phyloP scores from a whole-genome alignment of 1,140 invertebrate genomes.

The Musca vetustissima region DNA sequence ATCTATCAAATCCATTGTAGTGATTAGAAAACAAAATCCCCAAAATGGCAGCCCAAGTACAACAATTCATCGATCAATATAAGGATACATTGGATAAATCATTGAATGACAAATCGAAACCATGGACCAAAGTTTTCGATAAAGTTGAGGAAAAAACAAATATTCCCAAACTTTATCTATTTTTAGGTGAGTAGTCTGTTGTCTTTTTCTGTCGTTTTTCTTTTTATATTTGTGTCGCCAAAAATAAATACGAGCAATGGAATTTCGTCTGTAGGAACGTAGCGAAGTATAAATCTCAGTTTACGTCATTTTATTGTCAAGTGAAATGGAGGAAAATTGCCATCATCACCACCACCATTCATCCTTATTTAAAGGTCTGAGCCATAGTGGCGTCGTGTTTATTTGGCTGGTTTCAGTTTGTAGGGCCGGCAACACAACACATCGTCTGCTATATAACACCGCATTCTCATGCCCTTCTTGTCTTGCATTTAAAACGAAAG shows the following conservation, averaged over 20 bases:
- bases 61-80: conserved; percentile 22
- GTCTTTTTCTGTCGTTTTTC: background rate
- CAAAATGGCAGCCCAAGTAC: conserved; percentile 23
- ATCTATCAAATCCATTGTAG: too few relatives aligned
- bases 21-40: background rate
- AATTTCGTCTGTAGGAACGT: background rate
- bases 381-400: too few relatives aligned
- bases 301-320: conserved; percentile 15
- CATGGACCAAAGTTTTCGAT: conserved; percentile 27
- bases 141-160: conserved; percentile 27
- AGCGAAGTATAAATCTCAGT: background rate
- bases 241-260: background rate
- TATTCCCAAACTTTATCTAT: conserved; percentile 28
- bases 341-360: too few relatives aligned
- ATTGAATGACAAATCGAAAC: conserved; percentile 27
- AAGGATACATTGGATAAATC: conserved; percentile 22
- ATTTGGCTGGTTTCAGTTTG: too few relatives aligned
- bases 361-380: too few relatives aligned
- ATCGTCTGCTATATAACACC: too few relatives aligned
- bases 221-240: background rate
- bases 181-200: conserved; percentile 28
- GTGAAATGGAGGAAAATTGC: background rate
- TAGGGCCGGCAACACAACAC: too few relatives aligned
- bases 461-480: too few relatives aligned
- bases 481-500: too few relatives aligned